A percentile compares a stretch with the other conserved stretches of the same genome.
Conservation (phyloP, 2,797 vertebrate genomes). For the Notamacropus eugenii region DNA sequence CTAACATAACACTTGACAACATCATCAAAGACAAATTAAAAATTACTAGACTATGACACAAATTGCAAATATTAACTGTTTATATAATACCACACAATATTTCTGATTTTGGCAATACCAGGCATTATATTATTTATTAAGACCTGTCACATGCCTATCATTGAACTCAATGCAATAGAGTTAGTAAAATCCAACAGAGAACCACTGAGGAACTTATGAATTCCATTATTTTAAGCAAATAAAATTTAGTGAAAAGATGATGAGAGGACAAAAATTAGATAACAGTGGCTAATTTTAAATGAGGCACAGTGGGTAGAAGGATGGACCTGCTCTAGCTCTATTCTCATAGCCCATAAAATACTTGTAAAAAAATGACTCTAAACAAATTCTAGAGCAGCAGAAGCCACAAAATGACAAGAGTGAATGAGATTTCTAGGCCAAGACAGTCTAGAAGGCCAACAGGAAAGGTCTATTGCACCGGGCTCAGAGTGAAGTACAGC, state of each 20-base stretch:
- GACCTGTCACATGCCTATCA: not conserved
- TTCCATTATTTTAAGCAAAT: slow-evolving; percentile 48
- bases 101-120: slow-evolving; percentile 5
- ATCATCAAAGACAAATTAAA: slow-evolving; percentile 1
- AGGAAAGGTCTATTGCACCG: too few relatives aligned
- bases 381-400: too few relatives aligned
- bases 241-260: slow-evolving; percentile 37
- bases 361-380: too few relatives aligned
- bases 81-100: not conserved
- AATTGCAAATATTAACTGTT: not conserved
- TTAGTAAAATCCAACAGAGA: slow-evolving; percentile 15
- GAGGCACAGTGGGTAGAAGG: not conserved
- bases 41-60: slow-evolving; percentile 14
- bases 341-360: too few relatives aligned
- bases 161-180: not conserved
- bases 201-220: slow-evolving; percentile 22
- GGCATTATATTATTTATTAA: not conserved
- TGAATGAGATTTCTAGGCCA: too few relatives aligned
- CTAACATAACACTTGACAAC: not conserved
- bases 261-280: not conserved
- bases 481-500: too few relatives aligned
- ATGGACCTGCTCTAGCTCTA: too few relatives aligned
- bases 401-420: too few relatives aligned
- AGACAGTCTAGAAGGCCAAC: too few relatives aligned
- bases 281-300: slow-evolving; percentile 32